A percentile compares a stretch with the other conserved stretches of the same genome.
Conservation (phyloP, 2,113 vertebrate species). For the Equus przewalskii region DNA sequence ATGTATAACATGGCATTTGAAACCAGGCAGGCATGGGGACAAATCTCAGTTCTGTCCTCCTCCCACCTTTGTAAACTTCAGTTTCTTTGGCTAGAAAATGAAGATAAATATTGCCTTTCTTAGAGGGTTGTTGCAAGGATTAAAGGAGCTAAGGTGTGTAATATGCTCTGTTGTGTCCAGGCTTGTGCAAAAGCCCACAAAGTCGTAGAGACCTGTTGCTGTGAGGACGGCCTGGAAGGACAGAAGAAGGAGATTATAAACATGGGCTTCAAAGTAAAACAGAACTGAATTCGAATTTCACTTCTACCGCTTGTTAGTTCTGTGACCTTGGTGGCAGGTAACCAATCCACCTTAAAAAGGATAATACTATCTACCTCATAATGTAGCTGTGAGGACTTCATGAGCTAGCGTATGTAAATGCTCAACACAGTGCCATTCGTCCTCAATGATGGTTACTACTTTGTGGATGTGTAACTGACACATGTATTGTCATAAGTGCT, state of each 20-base stretch:
- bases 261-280: background rate
- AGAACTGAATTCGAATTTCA: background rate
- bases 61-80: background rate
- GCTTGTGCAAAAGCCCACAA: background rate
- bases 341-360: background rate
- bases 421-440: background rate
- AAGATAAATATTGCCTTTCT: background rate
- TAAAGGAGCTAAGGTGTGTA: background rate
- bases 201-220: background rate
- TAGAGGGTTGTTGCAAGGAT: background rate
- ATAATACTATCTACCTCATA: background rate
- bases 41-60: background rate
- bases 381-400: background rate
- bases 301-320: background rate
- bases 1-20: background rate
- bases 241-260: background rate
- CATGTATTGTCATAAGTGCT: background rate
- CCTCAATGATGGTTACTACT: background rate
- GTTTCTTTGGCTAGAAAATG: background rate
- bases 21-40: background rate
- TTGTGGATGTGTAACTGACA: background rate
- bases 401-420: background rate
- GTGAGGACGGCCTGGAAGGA: background rate
- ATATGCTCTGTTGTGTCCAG: background rate
- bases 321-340: background rate